Evolutionary conservation across 30 jellyfish, hydroid and myxozoan species (phyloP).

Genomic region (Nemopilema nomurai): DNA sequence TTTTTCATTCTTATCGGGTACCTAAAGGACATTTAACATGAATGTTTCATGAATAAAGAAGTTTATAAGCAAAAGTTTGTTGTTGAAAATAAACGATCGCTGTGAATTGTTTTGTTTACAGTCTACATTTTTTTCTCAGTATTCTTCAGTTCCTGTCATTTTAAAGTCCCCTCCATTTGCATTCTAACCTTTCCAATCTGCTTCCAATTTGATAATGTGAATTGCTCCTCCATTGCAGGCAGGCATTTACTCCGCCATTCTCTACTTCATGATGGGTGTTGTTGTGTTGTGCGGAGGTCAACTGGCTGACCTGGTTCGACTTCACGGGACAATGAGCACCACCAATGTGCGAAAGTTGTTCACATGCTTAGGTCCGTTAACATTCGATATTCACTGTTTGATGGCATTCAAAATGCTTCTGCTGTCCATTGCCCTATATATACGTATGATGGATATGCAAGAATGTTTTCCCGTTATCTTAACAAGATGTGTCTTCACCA

Average conservation of each 20-base stretch:
- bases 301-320: conserved; percentile 78
- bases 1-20: too few species aligned
- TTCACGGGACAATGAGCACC: conserved; percentile 61
- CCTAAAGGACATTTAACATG: not conserved
- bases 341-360: conserved; percentile 81
- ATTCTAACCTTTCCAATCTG: not conserved
- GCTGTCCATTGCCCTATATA: too few species aligned
- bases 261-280: conserved; percentile 88
- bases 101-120: not conserved
- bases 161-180: not conserved
- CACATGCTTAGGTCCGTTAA: conserved; percentile 78
- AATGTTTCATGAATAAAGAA: not conserved
- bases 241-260: conserved; percentile 82
- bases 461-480: too few species aligned
- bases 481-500: too few species aligned
- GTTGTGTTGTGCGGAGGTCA: conserved; percentile 84
- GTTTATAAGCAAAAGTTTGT: not conserved
- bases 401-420: too few species aligned
- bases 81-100: not conserved
- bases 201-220: not conserved
- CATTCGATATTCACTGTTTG: too few species aligned
- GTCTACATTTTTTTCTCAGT: not conserved
- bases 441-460: too few species aligned
- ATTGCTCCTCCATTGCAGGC: conserved; percentile 72
- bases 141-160: not conserved